Evolutionary conservation across 37 sponge, comb jelly and placozoan species (phyloP), one percentile per base, ranked within the genome.

Genomic region (Ephydatia muelleri): DNA sequence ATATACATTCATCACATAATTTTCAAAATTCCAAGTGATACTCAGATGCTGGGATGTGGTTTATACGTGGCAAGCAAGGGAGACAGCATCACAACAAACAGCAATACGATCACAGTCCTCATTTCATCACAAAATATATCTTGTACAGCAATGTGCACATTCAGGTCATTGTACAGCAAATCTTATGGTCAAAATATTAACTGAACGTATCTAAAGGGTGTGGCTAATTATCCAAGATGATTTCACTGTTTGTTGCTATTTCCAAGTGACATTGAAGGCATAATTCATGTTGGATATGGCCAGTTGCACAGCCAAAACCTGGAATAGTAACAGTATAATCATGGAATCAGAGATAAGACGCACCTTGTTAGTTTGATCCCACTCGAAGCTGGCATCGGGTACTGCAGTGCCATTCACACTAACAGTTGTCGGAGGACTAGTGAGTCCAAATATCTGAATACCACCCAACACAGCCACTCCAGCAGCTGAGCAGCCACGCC

Each of bases 371-470:
- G 25, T 34, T 65, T 28, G 80, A 6, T 80, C 65, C 65, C 80
- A 80, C 19, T 32, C 34, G 68, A 80, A 19, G 14, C 68, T 36
- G 2, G 2, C 28, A 31, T 3, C 19, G 4, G 80, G 35, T 33
- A 65, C 38, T 5, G 28, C 19, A 21, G 16, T 27, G 16, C 65
- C 34, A 34, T 65, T 80, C 67, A 80, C 6, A 70, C 8, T 23
- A 28, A 81, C 70, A 19, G 29, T 69, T 25, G 38, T 14, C 5
- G 82, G 82, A 28, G 37, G 47, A 5, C 19, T 40, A 26, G 38
- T 22, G 14, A 82, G 47, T 14, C 82, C 82, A 82, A 70, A 82
- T 35, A 82, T 12, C 19, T 40, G 37, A 22, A 82, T 26, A 70
- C 3, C 4, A 19, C 70, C 27, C 30, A 82, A 29, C 70, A 38